Conservation (phyloP, 2,113 vertebrate genomes). For the Scortum barcoo region DNA sequence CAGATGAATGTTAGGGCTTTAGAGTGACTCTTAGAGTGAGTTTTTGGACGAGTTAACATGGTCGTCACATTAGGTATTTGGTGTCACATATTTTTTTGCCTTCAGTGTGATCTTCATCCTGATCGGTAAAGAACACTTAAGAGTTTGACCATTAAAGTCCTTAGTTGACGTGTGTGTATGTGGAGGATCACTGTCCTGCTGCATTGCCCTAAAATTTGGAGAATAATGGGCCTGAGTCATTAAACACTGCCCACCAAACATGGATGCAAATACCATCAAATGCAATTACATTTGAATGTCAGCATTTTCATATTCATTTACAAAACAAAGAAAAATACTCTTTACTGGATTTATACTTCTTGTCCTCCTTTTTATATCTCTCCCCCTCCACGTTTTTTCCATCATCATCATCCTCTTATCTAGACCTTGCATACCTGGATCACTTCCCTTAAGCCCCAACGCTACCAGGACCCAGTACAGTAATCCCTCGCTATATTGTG, state of each 20-base stretch:
- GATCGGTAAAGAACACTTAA: not conserved
- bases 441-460: slow-evolving; percentile 19
- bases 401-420: not conserved
- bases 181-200: not conserved
- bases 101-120: not conserved
- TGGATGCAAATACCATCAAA: not conserved
- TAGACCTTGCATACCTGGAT: slow-evolving; percentile 30
- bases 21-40: not conserved
- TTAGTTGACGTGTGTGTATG: not conserved
- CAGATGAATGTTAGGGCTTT: not conserved
- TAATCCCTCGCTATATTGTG: too few relatives aligned
- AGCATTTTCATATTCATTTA: not conserved
- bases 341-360: not conserved
- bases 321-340: not conserved
- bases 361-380: not conserved
- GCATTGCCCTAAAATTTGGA: not conserved
- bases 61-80: not conserved
- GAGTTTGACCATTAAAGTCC: not conserved
- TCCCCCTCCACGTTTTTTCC: not conserved
- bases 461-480: not conserved
- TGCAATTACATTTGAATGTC: not conserved
- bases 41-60: not conserved
- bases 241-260: not conserved
- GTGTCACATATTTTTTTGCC: not conserved
- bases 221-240: not conserved